phyloP scores from a whole-genome alignment of 2,797 vertebrate species.

The Propithecus perrieri region DNA sequence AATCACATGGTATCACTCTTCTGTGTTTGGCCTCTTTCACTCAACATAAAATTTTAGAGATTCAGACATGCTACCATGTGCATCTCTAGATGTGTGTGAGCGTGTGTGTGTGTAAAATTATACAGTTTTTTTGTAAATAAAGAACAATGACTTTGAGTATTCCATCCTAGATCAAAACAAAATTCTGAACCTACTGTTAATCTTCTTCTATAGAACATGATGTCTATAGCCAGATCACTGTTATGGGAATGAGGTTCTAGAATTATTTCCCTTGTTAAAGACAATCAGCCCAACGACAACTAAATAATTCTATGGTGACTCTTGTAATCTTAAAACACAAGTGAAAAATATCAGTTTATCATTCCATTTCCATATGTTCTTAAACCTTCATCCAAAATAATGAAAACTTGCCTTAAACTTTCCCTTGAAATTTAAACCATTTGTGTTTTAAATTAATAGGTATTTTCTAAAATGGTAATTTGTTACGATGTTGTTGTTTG shows the following conservation, averaged over 20 bases:
- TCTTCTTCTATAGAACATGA: neutral
- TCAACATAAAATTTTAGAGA: neutral
- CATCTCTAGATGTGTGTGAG: neutral
- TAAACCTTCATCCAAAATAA: neutral
- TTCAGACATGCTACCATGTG: neutral
- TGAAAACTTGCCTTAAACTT: neutral
- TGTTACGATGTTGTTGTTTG: neutral
- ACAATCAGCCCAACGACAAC: neutral
- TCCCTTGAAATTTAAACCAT: neutral
- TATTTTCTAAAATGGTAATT: neutral
- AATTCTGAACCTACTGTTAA: neutral
- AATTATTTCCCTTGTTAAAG: neutral
- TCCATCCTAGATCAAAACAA: constrained; percentile 13
- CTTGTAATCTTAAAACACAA: neutral
- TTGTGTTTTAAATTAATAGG: neutral
- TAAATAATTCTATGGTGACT: neutral
- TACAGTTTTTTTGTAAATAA: neutral
- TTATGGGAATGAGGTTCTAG: neutral
- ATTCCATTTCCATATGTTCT: neutral
- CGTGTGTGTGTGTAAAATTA: neutral
- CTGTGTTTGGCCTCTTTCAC: neutral
- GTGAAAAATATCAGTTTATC: neutral
- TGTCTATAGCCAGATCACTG: neutral
- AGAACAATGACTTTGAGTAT: neutral
- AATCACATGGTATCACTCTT: neutral